Conservation (phyloP, 2,113 vertebrate species). For the Nettapus auritus region DNA sequence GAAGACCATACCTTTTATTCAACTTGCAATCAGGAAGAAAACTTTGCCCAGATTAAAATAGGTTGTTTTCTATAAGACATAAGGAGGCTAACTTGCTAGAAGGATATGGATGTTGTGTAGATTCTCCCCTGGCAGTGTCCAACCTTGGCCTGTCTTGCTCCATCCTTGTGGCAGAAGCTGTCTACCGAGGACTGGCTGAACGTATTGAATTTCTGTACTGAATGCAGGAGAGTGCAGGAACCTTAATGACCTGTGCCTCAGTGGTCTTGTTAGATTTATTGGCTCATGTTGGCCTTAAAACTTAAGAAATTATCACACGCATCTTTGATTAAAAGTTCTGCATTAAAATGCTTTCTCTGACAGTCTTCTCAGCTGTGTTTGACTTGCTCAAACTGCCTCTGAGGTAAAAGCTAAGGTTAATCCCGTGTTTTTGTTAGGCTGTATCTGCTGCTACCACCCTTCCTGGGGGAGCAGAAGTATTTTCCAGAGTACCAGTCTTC, state of each 20-base stretch:
- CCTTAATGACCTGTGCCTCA: neutral
- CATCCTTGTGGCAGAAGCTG: neutral
- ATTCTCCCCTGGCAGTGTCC: neutral
- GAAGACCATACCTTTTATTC: neutral
- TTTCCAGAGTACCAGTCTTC: neutral
- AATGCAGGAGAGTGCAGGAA: neutral
- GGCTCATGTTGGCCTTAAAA: neutral
- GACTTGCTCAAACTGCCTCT: neutral
- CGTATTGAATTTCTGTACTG: neutral
- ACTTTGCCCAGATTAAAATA: neutral
- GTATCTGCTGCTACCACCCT: neutral
- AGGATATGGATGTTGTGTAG: neutral
- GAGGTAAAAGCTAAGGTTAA: neutral
- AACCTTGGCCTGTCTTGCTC: neutral
- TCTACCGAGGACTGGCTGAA: neutral
- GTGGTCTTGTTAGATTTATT: neutral
- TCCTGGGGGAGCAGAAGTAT: neutral
- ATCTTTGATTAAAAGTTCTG: neutral
- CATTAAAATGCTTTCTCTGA: neutral
- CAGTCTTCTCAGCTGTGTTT: neutral
- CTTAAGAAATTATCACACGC: neutral
- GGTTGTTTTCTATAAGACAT: neutral
- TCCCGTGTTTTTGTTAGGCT: neutral
- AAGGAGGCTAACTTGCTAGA: neutral
- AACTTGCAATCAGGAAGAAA: neutral